phyloP scores from a whole-genome alignment of 30 jellyfish, hydroid and myxozoan genomes.

The Turritopsis dohrnii region DNA sequence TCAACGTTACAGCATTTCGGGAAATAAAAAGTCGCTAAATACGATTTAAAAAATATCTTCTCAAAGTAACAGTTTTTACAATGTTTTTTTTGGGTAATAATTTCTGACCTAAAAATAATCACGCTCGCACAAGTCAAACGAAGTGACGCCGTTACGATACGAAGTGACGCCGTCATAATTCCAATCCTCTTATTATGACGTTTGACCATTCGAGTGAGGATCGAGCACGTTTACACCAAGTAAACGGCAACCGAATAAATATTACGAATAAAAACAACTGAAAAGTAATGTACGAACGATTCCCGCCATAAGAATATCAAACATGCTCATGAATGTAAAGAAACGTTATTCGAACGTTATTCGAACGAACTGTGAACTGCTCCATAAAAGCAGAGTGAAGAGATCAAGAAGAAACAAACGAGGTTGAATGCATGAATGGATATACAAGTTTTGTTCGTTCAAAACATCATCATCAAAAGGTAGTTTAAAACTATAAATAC shows the following conservation, averaged over 20 bases:
- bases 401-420: neutral
- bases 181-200: neutral
- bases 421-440: neutral
- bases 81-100: neutral
- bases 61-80: neutral
- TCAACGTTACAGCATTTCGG: neutral
- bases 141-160: neutral
- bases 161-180: neutral
- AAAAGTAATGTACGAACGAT: neutral
- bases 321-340: neutral
- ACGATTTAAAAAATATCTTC: neutral
- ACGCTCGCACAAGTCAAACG: neutral
- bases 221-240: neutral
- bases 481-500: neutral
- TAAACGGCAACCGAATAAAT: neutral
- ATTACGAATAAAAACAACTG: neutral
- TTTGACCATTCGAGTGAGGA: neutral
- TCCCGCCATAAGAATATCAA: neutral
- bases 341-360: neutral
- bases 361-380: neutral
- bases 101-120: neutral
- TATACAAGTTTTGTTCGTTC: neutral
- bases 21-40: neutral
- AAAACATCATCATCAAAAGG: neutral
- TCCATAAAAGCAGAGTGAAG: neutral